These are phyloP conservation scores for Campaea margaritaria DNA, from an alignment of 2,888 invertebrate genomes.

Conservation along the genomic window DNA sequence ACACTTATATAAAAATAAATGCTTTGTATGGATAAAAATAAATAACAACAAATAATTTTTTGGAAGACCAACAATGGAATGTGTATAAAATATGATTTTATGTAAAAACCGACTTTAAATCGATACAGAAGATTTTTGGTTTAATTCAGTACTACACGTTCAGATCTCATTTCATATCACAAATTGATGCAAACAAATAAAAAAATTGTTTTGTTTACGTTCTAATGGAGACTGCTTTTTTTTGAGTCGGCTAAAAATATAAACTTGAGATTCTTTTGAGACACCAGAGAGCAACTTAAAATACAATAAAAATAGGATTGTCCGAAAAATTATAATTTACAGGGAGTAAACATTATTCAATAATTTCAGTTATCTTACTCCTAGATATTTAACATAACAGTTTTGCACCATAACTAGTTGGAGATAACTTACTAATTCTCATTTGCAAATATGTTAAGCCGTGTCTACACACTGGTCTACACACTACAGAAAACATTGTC, in stretches of 20 bases:
- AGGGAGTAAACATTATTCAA: too few relatives aligned
- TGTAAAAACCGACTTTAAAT: slow-evolving; percentile 2
- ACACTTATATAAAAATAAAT: slow-evolving; percentile 35
- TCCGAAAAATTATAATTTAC: background rate
- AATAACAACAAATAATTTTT: slow-evolving; percentile 28
- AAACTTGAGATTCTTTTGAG: slow-evolving; percentile 40
- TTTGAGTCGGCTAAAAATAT: background rate
- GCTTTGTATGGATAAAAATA: slow-evolving; percentile 34
- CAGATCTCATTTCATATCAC: background rate
- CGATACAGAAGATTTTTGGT: too few relatives aligned
- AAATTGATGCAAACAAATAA: background rate
- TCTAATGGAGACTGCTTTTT: background rate
- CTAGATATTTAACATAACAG: too few relatives aligned
- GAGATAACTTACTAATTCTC: too few relatives aligned
- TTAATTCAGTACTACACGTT: background rate
- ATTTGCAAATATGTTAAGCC: too few relatives aligned
- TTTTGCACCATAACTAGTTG: too few relatives aligned
- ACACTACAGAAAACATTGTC: too few relatives aligned
- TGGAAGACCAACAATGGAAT: slow-evolving; percentile 47
- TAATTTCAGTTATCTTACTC: too few relatives aligned
- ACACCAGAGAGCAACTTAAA: background rate
- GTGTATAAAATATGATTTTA: slow-evolving; percentile 23
- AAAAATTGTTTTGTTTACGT: too few relatives aligned
- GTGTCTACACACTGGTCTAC: too few relatives aligned
- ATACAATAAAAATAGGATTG: background rate